Evolutionary conservation across 2,113 vertebrate genomes (phyloP), one percentile per base, ranked within the genome.

Genomic region (Cromileptes altivelis): DNA sequence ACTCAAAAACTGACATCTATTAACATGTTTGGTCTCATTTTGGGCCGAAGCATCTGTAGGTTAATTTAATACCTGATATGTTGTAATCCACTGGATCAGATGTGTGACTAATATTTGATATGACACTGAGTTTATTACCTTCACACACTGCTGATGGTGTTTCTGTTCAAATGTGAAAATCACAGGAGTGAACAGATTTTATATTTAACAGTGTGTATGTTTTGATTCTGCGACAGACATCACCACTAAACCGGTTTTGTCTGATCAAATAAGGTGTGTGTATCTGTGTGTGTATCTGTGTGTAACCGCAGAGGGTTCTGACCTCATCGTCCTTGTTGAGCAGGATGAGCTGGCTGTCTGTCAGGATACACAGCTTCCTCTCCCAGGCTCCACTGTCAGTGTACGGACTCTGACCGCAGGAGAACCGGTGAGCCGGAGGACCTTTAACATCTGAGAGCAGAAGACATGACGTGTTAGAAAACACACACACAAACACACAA

Each of bases 401-500:
- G 93, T 96, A 97, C 12, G 97, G 97, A 6, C 97, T 98, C 94
- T 99, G 98, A 61, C 98, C 98, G 0, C 97, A 99, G 73, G 98
- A 99, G 84, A 99, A 95, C 0, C 95, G 92, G 84, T 99, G 97
- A 1, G 97, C 97, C 4, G 98, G 96, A 0, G 98, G 97, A 7
- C 98, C 98, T 88, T 97, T 98, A 60, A 99, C 97, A 92, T 99
- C 98, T 99, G 94, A 6, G 21, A 15, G 7, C 23, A 77, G 11
- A 83, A 7, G 7, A 75, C 3, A 52, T 8, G 25, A 61, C 25
- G 6, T 0, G 55, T 37, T 5, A 73, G 50, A 17, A 40, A 21
- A 50, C 37, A 63, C 42, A 60, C 70, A 61, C 12, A n/a, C 14
- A 37, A 17, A 69, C 6, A 37, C n/a, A 61, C 21, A 33, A 0